These are phyloP conservation scores for Lasioglossum albipes DNA, from an alignment of 1,140 invertebrate species.

Conservation along the genomic window DNA sequence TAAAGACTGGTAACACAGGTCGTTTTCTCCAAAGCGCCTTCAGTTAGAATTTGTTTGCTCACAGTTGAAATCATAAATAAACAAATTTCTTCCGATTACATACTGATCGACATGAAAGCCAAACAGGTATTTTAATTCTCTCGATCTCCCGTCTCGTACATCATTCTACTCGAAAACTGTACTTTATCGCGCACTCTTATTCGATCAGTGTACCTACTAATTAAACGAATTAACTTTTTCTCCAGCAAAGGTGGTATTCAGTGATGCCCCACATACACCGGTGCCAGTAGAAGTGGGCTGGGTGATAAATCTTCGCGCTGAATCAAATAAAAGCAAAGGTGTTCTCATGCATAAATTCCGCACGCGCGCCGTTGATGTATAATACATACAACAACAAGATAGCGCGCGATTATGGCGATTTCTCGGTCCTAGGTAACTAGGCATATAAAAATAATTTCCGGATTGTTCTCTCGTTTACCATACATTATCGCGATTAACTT, in stretches of 20 bases:
- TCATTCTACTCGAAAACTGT: no score
- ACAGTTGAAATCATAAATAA: no score
- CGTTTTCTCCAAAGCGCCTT: no score
- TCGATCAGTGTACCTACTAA: background rate
- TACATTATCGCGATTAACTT: no score
- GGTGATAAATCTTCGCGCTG: constrained; percentile 36
- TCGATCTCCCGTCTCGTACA: no score
- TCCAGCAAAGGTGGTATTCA: background rate
- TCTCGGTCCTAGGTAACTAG: constrained; percentile 30
- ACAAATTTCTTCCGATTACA: no score
- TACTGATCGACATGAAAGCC: no score
- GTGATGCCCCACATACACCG: background rate
- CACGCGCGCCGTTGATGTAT: constrained; percentile 38
- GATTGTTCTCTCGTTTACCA: no score
- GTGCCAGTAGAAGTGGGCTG: constrained; percentile 13
- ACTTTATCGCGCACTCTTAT: background rate
- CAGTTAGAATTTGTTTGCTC: no score
- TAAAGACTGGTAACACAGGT: no score
- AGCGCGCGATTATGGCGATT: constrained; percentile 27
- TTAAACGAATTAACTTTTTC: constrained; percentile 1
- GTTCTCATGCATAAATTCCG: constrained; percentile 55
- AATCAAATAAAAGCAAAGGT: constrained; percentile 50
- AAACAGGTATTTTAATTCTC: no score
- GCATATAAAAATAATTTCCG: background rate
- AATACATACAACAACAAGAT: constrained; percentile 9